A percentile compares a stretch with the other conserved stretches of the same genome.
Evolutionary conservation across 2,888 invertebrate genomes (phyloP).

Genomic region (Thereva unica): DNA sequence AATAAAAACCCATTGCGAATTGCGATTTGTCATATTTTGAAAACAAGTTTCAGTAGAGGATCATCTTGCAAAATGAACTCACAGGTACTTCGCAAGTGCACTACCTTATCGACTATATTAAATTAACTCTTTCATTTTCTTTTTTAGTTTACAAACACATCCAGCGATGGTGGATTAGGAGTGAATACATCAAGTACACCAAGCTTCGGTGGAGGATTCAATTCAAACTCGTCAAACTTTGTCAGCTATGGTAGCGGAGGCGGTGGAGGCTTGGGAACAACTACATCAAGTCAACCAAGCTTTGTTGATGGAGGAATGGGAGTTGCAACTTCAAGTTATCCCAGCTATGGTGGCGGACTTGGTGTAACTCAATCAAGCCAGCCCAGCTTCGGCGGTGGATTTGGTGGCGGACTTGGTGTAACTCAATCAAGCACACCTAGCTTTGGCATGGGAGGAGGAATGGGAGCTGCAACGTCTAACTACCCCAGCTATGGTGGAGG

Average conservation of each 20-base stretch:
- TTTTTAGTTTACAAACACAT: not conserved
- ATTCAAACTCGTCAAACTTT: not conserved
- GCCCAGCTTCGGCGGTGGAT: conserved; percentile 1
- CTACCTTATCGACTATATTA: too few species aligned
- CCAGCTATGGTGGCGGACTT: conserved; percentile 2
- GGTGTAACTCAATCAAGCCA: not conserved
- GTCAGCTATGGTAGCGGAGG: not conserved
- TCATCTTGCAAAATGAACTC: too few species aligned
- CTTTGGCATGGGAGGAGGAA: not conserved
- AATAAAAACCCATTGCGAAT: too few species aligned
- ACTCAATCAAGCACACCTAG: not conserved
- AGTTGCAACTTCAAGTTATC: not conserved
- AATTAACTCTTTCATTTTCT: too few species aligned
- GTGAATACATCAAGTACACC: not conserved
- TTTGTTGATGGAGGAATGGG: not conserved
- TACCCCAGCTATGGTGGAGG: not conserved
- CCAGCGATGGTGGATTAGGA: not conserved
- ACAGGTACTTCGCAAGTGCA: too few species aligned
- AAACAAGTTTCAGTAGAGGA: too few species aligned
- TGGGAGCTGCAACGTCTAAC: not conserved
- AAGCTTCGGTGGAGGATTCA: not conserved
- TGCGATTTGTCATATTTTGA: too few species aligned
- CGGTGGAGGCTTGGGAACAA: not conserved
- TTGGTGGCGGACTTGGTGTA: not conserved
- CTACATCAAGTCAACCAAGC: not conserved